These are phyloP conservation scores for Rallus crepitans DNA, from an alignment of 2,797 vertebrate species.

Conservation along the genomic window DNA sequence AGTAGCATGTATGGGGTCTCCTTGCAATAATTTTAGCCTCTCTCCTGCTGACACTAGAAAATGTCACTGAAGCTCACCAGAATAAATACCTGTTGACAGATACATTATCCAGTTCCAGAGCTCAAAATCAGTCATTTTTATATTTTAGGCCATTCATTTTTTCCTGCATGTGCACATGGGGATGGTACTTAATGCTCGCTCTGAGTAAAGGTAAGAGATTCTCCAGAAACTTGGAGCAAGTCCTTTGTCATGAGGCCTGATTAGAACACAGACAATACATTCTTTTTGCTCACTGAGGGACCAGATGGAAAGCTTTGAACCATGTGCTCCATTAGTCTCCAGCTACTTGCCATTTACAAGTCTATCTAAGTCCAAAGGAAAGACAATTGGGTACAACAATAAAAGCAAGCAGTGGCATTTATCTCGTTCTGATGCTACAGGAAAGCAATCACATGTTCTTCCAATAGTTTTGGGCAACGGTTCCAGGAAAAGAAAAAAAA, in stretches of 20 bases:
- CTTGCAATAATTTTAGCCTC: conserved; percentile 26
- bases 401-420: conserved; percentile 40
- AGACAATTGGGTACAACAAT: neutral
- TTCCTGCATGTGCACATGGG: neutral
- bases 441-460: neutral
- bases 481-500: neutral
- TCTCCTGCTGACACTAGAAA: conserved; percentile 29
- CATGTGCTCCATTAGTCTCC: conserved; percentile 9
- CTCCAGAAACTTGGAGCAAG: neutral
- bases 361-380: conserved; percentile 14
- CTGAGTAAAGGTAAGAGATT: neutral
- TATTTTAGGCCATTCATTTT: neutral
- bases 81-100: conserved; percentile 36
- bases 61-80: neutral
- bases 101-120: conserved; percentile 14
- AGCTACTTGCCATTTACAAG: conserved; percentile 19
- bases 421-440: neutral
- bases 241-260: conserved; percentile 19
- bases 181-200: neutral
- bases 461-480: neutral
- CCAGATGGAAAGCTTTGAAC: conserved; percentile 36
- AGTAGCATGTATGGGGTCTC: neutral
- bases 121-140: conserved; percentile 27
- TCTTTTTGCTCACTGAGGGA: neutral
- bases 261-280: neutral